Base-by-base conservation (phyloP, 2,113 vertebrate species). In the Indri indri region DNA sequence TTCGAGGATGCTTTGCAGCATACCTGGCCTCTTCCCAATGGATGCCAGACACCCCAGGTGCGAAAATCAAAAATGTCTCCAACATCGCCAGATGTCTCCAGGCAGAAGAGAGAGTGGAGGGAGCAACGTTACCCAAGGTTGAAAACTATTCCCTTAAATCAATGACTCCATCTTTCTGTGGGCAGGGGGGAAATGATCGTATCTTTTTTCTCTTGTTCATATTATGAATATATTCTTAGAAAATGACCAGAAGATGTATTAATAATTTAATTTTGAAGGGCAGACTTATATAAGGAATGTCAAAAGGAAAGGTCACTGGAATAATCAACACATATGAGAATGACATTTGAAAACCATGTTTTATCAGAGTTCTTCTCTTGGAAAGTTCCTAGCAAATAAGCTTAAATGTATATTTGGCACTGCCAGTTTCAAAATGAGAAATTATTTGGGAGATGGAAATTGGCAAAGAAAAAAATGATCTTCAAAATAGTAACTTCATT, bases 241-340 rank as follows among this genome's bases (percentile, higher is more conserved):
- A 82, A 91, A 65, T 85, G n/a, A 86, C 30, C 12, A 22, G n/a
- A 27, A 95, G 14, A 80, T 61, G 13, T 45, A 22, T 57, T 22
- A 57, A 57, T 57, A 83, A 93, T 84, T 88, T 80, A 88, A 85
- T 76, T 90, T 90, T 94, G 79, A 96, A 94, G 25, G 65, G 37
- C 14, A 89, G 71, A 89, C 61, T 91, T 95, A 89, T 74, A 76
- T 34, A 86, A 70, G 42, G 25, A 86, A 61, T 85, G 59, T 54
- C 50, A 92, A 92, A 92, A 80, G 30, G 50, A 90, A 94, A 92
- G 47, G n/a, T 87, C 83, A 85, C 45, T 42, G 42, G 50, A 88
- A 70, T 91, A 88, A 91, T 83, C 59, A 77, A 87, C 54, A 82
- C 52, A 59, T 32, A 73, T 37, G 65, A 97, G 63, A 73, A 94